A percentile compares a stretch with the other conserved stretches of the same genome.
Evolutionary conservation across 2,113 vertebrate species (phyloP).

Genomic region (Eulemur macaco): DNA sequence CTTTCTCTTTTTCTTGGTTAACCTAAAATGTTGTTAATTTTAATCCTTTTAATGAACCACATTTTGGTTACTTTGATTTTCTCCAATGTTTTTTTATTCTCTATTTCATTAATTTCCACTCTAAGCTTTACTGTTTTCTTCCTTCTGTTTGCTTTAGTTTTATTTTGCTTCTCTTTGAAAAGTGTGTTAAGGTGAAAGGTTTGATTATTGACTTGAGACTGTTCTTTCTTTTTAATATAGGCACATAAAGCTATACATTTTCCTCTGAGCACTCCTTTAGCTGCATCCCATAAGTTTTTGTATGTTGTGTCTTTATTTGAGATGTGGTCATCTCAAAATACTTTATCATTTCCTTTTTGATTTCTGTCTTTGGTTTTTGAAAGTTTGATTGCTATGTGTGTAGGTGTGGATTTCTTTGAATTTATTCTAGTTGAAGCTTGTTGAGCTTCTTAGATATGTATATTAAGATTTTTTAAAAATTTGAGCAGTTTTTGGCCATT

Average conservation of each 20-base stretch:
- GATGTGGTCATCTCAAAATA: background rate
- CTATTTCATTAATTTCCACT: background rate
- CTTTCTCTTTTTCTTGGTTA: too few relatives aligned
- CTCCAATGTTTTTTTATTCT: background rate
- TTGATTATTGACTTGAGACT: background rate
- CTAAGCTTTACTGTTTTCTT: background rate
- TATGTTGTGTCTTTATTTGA: background rate
- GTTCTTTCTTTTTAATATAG: background rate
- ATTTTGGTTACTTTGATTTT: background rate
- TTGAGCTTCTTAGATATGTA: background rate
- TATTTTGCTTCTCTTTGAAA: background rate
- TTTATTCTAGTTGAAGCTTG: background rate
- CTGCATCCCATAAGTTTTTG: background rate
- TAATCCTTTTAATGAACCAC: too few relatives aligned
- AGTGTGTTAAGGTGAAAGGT: background rate
- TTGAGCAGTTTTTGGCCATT: background rate
- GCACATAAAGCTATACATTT: background rate
- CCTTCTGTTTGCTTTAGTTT: background rate
- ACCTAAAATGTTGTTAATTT: too few relatives aligned
- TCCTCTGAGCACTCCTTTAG: background rate
- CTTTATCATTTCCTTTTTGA: background rate
- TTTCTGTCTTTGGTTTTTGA: background rate
- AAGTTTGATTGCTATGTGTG: background rate
- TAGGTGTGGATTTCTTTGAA: background rate
- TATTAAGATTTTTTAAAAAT: background rate